These are phyloP conservation scores for Andricus curvator DNA, from an alignment of 2,888 invertebrate genomes.

Conservation along the genomic window DNA sequence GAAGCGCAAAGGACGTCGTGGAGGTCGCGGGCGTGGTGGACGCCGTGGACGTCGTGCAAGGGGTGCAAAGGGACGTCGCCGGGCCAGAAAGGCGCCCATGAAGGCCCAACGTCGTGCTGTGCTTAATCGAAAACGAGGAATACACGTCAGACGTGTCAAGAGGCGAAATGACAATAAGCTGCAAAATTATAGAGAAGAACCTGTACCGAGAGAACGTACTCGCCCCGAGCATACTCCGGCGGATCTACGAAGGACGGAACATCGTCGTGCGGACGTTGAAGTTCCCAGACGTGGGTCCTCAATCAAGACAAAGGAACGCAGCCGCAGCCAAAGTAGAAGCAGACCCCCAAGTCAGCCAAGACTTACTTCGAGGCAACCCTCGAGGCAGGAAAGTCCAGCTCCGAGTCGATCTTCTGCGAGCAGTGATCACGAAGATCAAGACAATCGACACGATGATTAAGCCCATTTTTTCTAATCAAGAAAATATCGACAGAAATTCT, in stretches of 20 bases:
- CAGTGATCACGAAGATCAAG: constrained; percentile 62
- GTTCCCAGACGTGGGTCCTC: constrained; percentile 9
- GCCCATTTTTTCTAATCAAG: constrained; percentile 33
- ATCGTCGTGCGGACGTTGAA: constrained; percentile 34
- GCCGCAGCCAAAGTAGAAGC: constrained; percentile 8
- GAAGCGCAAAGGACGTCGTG: constrained; percentile 13
- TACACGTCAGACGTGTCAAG: neutral
- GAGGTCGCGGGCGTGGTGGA: neutral
- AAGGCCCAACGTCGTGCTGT: neutral
- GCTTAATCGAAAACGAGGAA: neutral
- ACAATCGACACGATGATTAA: constrained; percentile 45
- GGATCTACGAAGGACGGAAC: neutral
- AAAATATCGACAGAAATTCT: constrained; percentile 20
- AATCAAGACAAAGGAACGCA: neutral
- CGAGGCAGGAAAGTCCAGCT: constrained; percentile 8
- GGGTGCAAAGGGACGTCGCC: neutral
- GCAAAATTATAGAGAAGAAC: neutral
- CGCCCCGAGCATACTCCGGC: neutral
- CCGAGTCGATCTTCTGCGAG: constrained; percentile 60
- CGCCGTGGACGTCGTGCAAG: neutral
- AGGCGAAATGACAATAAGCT: neutral
- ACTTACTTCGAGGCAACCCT: neutral
- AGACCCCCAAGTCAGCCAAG: neutral
- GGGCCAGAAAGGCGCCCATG: neutral
- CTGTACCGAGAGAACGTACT: neutral